Evolutionary conservation across 2,113 vertebrate genomes (phyloP).

Genomic region (Elephas maximus): DNA sequence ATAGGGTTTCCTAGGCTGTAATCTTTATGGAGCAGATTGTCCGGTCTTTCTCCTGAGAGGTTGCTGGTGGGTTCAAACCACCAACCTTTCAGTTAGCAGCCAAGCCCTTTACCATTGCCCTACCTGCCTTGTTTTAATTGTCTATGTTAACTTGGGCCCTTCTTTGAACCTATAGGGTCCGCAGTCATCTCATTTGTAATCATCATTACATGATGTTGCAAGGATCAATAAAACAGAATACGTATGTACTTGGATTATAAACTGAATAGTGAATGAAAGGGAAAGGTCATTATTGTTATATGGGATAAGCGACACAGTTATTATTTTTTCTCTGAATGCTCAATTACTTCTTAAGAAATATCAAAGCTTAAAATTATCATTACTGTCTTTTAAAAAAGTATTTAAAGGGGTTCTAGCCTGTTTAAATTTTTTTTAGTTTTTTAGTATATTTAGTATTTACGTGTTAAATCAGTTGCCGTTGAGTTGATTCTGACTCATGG

Average conservation of each 20-base stretch:
- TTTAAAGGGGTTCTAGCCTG: neutral
- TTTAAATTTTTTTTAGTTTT: neutral
- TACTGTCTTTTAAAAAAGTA: neutral
- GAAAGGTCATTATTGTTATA: constrained; percentile 32
- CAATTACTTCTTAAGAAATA: constrained; percentile 46
- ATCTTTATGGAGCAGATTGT: neutral
- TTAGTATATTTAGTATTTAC: neutral
- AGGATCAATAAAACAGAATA: neutral
- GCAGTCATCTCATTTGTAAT: neutral
- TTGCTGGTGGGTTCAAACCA: neutral
- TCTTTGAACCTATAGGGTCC: neutral
- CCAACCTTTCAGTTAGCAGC: neutral
- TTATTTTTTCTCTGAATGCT: neutral
- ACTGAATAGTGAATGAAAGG: neutral
- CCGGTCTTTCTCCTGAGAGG: neutral
- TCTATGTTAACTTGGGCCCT: neutral
- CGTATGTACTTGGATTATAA: neutral
- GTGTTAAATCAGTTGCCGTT: neutral
- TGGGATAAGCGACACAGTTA: neutral
- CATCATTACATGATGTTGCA: neutral
- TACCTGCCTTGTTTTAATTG: neutral
- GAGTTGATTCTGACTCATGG: neutral
- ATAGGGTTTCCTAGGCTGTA: neutral
- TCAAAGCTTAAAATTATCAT: neutral
- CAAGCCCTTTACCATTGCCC: neutral